Conservation (phyloP, 2,888 invertebrate genomes). For the Drosophila melanosoma region DNA sequence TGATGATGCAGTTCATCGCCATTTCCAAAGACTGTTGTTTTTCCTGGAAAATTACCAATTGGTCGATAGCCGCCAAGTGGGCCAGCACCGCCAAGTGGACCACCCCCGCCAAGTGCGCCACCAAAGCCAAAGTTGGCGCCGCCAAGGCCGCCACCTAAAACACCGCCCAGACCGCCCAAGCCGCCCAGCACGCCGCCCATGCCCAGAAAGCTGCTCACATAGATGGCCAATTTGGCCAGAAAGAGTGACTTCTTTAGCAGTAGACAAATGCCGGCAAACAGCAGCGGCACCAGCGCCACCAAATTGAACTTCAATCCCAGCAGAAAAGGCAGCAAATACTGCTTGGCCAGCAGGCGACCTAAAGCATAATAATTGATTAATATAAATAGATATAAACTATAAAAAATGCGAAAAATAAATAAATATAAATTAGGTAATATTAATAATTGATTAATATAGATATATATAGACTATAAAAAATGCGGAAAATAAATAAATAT, state of each 20-base stretch:
- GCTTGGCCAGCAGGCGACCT: conserved; percentile 90
- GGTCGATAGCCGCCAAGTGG: conserved; percentile 49
- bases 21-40: conserved; percentile 67
- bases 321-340: conserved; percentile 91
- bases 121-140: conserved; percentile 45
- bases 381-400: not conserved
- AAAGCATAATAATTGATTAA: not conserved
- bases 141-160: conserved; percentile 47
- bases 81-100: conserved; percentile 34
- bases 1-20: conserved; percentile 78
- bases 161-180: conserved; percentile 49
- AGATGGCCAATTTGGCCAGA: conserved; percentile 90
- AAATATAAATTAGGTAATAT: too few relatives aligned
- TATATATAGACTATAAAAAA: not conserved
- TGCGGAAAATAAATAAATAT: not conserved
- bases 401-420: not conserved
- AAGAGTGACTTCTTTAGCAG: conserved; percentile 92
- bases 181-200: conserved; percentile 85
- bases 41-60: conserved; percentile 76
- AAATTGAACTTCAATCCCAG: conserved; percentile 93
- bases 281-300: conserved; percentile 89
- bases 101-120: conserved; percentile 48
- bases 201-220: conserved; percentile 89
- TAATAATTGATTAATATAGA: not conserved
- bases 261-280: conserved; percentile 89